These are phyloP conservation scores for Epinephelus awoara DNA, from an alignment of 2,797 vertebrate species.

Conservation along the genomic window DNA sequence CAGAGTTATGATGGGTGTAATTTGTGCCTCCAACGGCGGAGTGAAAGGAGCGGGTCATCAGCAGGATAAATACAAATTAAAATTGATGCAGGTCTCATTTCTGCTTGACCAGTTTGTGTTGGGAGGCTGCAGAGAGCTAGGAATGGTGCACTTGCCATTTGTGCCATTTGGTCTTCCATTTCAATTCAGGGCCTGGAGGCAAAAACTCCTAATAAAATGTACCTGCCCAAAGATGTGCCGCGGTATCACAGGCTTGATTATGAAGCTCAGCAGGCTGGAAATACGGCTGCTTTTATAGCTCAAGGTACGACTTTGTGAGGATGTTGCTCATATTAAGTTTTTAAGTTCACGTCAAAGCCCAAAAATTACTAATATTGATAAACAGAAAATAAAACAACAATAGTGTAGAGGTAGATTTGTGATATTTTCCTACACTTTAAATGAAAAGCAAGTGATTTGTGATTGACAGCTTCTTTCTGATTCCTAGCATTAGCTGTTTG, in stretches of 20 bases:
- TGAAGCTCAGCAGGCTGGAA: constrained; percentile 40
- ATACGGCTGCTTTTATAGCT: constrained; percentile 35
- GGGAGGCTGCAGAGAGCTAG: constrained; percentile 69
- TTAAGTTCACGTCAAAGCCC: constrained; percentile 32
- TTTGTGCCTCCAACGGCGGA: constrained; percentile 84
- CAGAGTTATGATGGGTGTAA: constrained; percentile 89
- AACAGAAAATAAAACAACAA: constrained; percentile 8
- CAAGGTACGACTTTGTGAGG: constrained; percentile 24
- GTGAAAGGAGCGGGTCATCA: constrained; percentile 86
- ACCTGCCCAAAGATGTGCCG: constrained; percentile 59
- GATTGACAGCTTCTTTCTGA: constrained; percentile 93
- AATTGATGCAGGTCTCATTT: constrained; percentile 88
- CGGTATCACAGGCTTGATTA: constrained; percentile 58
- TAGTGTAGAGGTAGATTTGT: constrained; percentile 1
- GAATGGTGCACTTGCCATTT: constrained; percentile 73
- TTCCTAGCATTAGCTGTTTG: constrained; percentile 72
- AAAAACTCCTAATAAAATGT: constrained; percentile 68
- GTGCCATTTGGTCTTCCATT: constrained; percentile 75
- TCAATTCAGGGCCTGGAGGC: constrained; percentile 72
- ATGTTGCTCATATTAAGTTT: constrained; percentile 40
- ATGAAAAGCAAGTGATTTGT: constrained; percentile 90
- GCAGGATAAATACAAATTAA: constrained; percentile 91
- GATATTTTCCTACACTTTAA: constrained; percentile 68
- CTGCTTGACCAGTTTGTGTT: constrained; percentile 87
- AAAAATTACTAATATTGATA: constrained; percentile 35